Evolutionary conservation across 2,113 vertebrate species (phyloP), one percentile per base, ranked within the genome.

Genomic region (Nycticorax nycticorax): DNA sequence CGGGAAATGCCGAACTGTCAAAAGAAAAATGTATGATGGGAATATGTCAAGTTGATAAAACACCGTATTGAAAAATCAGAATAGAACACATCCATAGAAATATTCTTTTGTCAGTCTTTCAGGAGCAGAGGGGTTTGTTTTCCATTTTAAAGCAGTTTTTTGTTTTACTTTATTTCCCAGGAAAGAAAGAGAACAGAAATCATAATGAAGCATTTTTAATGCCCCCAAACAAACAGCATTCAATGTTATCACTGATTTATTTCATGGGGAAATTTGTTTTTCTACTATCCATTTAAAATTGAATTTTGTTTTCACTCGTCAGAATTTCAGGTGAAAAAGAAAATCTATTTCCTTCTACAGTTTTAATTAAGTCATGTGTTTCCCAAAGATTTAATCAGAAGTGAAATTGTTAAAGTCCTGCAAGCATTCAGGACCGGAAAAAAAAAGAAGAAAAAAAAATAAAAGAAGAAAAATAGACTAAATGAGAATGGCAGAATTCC

Each of bases 21-120:
- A 30, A 89, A 91, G 71, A 72, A 93, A 97, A 96, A 85, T n/a
- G 47, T 96, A 76, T 89, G 62, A 41, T 37, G 55, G 93, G 91
- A 93, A 93, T 96, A 92, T 20, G 6, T 94, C 93, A 90, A 83
- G 62, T 69, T 53, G 88, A 95, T 93, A 80, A 92, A 96, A 94
- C 26, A 27, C 14, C 30, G 4, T 55, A 33, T 57, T 85, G 82
- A 96, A 88, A 89, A 95, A 74, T 77, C 45, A 26, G 90, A 85
- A 47, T 69, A 79, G 77, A 87, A 87, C 35, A 50, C 47, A 85
- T 72, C 77, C 81, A 22, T 16, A 56, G 81, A 88, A 93, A 90
- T 80, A 79, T 57, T 76, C 78, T 85, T 35, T 60, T 72, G 50
- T 77, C 75, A 76, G 53, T 88, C 50, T 88, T 92, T 77, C 37